Conservation (phyloP, 2,113 vertebrate genomes). For the Alosa alosa region DNA sequence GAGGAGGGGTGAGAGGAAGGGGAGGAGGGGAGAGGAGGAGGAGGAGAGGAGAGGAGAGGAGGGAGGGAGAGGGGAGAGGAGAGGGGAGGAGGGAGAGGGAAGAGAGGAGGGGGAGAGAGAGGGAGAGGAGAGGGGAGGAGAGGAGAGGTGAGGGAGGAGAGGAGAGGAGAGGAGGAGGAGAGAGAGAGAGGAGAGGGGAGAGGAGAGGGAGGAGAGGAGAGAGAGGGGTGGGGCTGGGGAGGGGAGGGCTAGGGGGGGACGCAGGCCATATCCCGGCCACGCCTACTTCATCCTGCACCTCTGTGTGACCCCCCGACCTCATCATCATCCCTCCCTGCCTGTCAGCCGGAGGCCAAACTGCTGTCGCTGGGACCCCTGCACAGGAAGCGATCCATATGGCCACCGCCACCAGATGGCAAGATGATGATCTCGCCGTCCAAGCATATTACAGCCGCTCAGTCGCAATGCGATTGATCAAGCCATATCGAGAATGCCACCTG, state of each 20-base stretch:
- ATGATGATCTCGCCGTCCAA: neutral
- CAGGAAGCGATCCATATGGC: neutral
- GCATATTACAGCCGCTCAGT: neutral
- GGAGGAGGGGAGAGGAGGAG: no score
- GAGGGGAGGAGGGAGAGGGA: no score
- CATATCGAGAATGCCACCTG: neutral
- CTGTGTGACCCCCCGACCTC: neutral
- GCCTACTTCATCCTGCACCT: neutral
- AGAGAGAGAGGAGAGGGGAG: no score
- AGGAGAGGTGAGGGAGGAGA: no score
- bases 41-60: neutral
- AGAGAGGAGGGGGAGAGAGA: neutral
- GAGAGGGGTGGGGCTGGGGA: neutral
- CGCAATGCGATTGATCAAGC: neutral
- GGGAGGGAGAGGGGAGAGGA: neutral
- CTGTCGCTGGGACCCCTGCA: neutral
- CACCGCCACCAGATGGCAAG: neutral
- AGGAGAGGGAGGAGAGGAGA: no score
- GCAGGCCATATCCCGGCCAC: neutral
- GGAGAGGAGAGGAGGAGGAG: no score
- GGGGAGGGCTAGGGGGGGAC: neutral
- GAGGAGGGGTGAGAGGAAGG: no score
- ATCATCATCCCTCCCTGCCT: neutral
- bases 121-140: neutral
- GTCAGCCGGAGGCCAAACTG: neutral